phyloP scores from a whole-genome alignment of 2,113 vertebrate genomes.

The Lasiurus borealis region DNA sequence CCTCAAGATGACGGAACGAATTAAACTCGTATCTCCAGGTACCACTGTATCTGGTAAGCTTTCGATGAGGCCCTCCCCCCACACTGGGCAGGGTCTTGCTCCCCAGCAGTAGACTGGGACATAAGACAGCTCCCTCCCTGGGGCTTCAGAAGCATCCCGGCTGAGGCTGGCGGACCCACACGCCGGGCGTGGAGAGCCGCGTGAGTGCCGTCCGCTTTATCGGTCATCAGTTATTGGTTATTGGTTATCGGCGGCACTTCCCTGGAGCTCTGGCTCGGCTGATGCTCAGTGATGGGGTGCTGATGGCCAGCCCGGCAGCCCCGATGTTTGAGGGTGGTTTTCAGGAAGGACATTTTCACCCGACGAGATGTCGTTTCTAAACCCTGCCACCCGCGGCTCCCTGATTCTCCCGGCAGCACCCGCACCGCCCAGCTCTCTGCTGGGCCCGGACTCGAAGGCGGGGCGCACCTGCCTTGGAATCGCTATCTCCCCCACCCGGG shows the following conservation, averaged over 20 bases:
- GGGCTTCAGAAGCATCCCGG: not conserved
- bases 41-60: not conserved
- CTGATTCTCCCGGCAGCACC: not conserved
- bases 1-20: no score
- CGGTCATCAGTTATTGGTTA: rapidly evolving
- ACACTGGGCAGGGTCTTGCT: not conserved
- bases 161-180: not conserved
- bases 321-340: slow-evolving; percentile 34
- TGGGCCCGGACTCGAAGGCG: not conserved
- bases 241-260: no score
- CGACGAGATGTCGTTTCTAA: no score
- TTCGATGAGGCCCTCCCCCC: not conserved
- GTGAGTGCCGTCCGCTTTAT: rapidly evolving
- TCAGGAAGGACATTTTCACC: not conserved
- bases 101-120: not conserved
- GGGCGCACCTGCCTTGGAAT: rapidly evolving
- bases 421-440: not conserved
- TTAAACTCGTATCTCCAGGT: no score
- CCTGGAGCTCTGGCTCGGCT: not conserved
- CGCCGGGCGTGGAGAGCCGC: rapidly evolving
- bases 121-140: not conserved
- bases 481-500: no score
- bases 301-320: not conserved
- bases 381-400: not conserved
- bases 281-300: rapidly evolving